phyloP scores from a whole-genome alignment of 2,888 invertebrate species.

The Netelia inedita region DNA sequence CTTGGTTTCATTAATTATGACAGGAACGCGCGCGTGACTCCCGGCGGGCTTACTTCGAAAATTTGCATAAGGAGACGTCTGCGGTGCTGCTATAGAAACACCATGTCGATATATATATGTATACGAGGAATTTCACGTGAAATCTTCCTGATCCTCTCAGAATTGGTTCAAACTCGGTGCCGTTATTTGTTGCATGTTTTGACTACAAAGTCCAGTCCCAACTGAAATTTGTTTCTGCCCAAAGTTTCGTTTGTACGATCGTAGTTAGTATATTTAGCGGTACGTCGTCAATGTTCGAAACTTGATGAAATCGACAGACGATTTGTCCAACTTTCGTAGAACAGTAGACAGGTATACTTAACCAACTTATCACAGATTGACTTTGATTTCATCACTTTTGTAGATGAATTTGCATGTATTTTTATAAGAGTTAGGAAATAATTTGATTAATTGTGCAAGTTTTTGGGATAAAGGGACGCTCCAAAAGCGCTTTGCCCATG shows the following conservation, averaged over 20 bases:
- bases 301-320: background rate
- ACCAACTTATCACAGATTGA: too few relatives aligned
- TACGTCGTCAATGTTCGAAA: background rate
- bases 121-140: conserved; percentile 1
- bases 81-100: conserved; percentile 41
- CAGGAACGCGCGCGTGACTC: conserved; percentile 50
- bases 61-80: conserved; percentile 65
- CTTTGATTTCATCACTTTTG: too few relatives aligned
- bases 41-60: conserved; percentile 41
- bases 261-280: background rate
- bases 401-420: background rate
- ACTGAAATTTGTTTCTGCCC: too few relatives aligned
- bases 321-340: too few relatives aligned
- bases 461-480: background rate
- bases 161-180: too few relatives aligned
- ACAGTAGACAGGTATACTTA: too few relatives aligned
- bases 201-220: too few relatives aligned
- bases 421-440: background rate
- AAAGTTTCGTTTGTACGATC: too few relatives aligned
- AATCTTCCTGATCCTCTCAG: too few relatives aligned
- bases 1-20: conserved; percentile 61
- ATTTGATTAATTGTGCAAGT: background rate
- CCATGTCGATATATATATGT: background rate
- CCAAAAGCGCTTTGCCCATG: background rate
- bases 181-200: too few relatives aligned